phyloP scores from a whole-genome alignment of 1,140 invertebrate genomes.

The Vanessa atalanta region DNA sequence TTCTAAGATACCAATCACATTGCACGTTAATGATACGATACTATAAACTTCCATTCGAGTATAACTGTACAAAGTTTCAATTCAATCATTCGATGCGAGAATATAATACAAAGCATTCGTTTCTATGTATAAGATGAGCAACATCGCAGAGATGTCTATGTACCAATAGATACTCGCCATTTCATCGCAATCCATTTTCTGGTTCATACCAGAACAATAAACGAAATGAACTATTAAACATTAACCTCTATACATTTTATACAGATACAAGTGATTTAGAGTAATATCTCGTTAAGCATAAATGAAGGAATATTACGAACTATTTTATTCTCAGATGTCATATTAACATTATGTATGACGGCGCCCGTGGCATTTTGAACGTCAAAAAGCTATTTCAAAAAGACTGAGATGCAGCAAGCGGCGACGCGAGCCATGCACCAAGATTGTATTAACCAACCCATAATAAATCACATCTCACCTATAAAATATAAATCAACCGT shows the following conservation, averaged over 20 bases:
- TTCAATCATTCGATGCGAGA: too few species aligned
- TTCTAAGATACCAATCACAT: too few species aligned
- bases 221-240: not conserved
- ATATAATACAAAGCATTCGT: too few species aligned
- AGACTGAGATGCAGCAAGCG: conserved; percentile 41
- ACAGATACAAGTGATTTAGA: conserved; percentile 32
- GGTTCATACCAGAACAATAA: not conserved
- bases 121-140: too few species aligned
- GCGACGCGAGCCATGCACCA: conserved; percentile 40
- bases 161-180: not conserved
- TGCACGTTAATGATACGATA: too few species aligned
- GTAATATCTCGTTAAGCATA: conserved; percentile 41
- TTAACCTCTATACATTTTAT: not conserved
- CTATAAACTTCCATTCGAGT: too few species aligned
- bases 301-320: conserved; percentile 40
- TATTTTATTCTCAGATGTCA: conserved; percentile 51
- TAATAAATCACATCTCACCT: conserved; percentile 76
- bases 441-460: conserved; percentile 66
- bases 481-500: conserved; percentile 76
- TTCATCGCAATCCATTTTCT: not conserved
- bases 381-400: conserved; percentile 47
- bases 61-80: too few species aligned
- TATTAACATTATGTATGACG: conserved; percentile 52
- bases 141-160: too few species aligned
- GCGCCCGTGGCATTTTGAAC: conserved; percentile 51